phyloP scores from a whole-genome alignment of 2,888 invertebrate species.

The Tribolium freemani region DNA sequence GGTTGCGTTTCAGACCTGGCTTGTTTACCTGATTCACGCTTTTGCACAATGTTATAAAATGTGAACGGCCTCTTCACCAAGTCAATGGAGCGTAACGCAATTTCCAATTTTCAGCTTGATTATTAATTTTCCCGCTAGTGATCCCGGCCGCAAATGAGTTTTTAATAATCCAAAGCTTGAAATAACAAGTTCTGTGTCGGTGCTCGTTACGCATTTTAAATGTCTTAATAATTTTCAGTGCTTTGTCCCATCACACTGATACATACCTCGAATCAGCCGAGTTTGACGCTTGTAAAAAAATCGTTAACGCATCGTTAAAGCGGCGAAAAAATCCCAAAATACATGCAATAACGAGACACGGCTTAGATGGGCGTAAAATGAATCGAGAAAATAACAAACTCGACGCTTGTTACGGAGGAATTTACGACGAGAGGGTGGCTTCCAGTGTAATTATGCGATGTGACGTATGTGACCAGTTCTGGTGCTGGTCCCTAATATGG shows the following conservation, averaged over 20 bases:
- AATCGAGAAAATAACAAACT: slow-evolving; percentile 13
- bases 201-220: slow-evolving; percentile 31
- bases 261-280: not conserved
- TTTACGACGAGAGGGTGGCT: slow-evolving; percentile 19
- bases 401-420: slow-evolving; percentile 12
- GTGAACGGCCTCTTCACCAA: not conserved
- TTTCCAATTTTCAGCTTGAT: not conserved
- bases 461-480: slow-evolving; percentile 32
- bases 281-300: not conserved
- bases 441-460: slow-evolving; percentile 9
- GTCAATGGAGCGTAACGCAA: not conserved
- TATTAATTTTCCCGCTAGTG: not conserved
- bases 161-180: slow-evolving; percentile 9
- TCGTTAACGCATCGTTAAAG: not conserved
- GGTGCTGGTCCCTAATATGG: slow-evolving; percentile 29
- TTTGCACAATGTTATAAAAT: not conserved
- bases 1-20: no score
- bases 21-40: not conserved
- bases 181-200: slow-evolving; percentile 24
- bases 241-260: not conserved
- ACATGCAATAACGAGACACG: not conserved
- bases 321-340: not conserved
- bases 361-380: not conserved
- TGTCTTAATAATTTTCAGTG: slow-evolving; percentile 26
- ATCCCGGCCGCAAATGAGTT: slow-evolving; percentile 2